Base-by-base conservation (phyloP, 2,797 vertebrate species). In the Cuculus canorus region DNA sequence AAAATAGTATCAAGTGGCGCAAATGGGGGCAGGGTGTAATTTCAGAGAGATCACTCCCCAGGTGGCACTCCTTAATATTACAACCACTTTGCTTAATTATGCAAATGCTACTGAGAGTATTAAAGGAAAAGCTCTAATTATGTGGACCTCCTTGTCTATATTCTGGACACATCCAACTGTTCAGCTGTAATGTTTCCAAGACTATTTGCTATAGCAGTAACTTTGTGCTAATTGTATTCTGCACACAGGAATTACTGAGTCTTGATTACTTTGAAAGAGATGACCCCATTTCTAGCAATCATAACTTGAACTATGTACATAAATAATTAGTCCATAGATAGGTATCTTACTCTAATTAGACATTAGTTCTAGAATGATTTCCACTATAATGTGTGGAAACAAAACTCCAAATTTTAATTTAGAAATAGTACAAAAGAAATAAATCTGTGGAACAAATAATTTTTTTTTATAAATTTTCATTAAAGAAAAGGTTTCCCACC, bases 61-160 rank as follows among this genome's bases (percentile, higher is more conserved):
- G 76, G 76, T 83, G 35, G 25, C 45, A n/a, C 81, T 88, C 17
- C 65, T 95, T 85, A 60, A 88, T 94, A 95, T 57, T 75, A 13
- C 65, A 93, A 56, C 13, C 16, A 33, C 45, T 78, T 86, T 81
- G 69, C 41, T 81, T 94, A 90, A 91, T 94, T 92, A 81, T 83
- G 48, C 33, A 88, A 93, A 88, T 64, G 11, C 45, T 83, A 41
- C 50, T 13, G 80, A 92, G 85, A 82, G 8, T 73, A 90, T 88
- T 76, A 78, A 83, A 92, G 63, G 32, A 86, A 90, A 86, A 72
- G 11, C 45, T 61, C 54, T 92, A 61, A 81, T n/a, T 76, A 14
- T 4, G 11, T 43, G n/a, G 59, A 32, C 10, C 7, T 76, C 33
- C 33, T 77, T 56, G 22, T 79, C 71, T 88, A 12, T 54, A 72